These are phyloP conservation scores for Catharus bicknelli DNA, from an alignment of 2,113 vertebrate species.

Conservation along the genomic window DNA sequence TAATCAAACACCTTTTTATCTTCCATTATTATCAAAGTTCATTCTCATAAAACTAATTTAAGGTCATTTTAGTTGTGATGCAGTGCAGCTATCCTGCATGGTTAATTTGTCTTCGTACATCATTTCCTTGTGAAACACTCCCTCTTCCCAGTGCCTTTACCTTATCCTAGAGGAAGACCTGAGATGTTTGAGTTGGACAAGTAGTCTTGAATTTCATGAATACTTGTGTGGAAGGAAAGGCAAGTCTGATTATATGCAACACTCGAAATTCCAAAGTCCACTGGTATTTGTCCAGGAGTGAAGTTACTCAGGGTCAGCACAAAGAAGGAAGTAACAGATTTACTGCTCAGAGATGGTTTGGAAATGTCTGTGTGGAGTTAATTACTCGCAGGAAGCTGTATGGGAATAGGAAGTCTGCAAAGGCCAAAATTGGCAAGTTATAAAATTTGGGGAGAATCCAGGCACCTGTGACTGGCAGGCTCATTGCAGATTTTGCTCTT, in stretches of 20 bases:
- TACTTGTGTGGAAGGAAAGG: background rate
- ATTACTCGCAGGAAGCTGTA: background rate
- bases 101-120: background rate
- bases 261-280: constrained; percentile 8
- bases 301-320: constrained; percentile 6
- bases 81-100: background rate
- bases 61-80: background rate
- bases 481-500: background rate
- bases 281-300: constrained; percentile 32
- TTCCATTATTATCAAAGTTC: background rate
- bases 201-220: constrained; percentile 4
- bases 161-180: background rate
- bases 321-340: constrained; percentile 8
- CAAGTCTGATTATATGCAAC: background rate
- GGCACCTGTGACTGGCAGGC: background rate
- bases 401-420: background rate
- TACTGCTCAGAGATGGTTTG: background rate
- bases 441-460: background rate
- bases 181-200: constrained; percentile 22
- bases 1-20: background rate
- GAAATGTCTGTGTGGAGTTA: background rate
- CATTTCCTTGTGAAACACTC: background rate
- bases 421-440: background rate
- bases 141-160: background rate
- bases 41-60: constrained; percentile 3